phyloP scores from a whole-genome alignment of 2,888 invertebrate genomes.

The Xiphydria camelus region DNA sequence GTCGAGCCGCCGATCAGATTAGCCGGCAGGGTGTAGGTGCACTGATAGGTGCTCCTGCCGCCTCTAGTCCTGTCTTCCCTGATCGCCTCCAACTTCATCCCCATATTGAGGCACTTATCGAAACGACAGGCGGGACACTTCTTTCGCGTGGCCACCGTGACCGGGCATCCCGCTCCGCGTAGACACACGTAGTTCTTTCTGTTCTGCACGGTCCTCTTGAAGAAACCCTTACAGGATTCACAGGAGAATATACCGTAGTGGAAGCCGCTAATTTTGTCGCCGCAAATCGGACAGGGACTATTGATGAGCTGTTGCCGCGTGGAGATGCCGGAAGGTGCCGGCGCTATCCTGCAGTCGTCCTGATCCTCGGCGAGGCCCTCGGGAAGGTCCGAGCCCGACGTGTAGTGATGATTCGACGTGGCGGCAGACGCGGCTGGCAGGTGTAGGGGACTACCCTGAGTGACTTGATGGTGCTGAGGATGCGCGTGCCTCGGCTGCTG shows the following conservation, averaged over 20 bases:
- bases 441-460: constrained; percentile 60
- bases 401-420: constrained; percentile 35
- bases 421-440: constrained; percentile 49
- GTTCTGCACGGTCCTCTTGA: constrained; percentile 98
- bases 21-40: constrained; percentile 85
- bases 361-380: constrained; percentile 31
- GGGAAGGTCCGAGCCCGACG: constrained; percentile 10
- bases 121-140: constrained; percentile 97
- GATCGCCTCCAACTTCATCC: constrained; percentile 97
- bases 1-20: constrained; percentile 48
- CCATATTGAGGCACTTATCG: constrained; percentile 92
- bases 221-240: constrained; percentile 97
- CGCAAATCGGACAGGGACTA: constrained; percentile 93
- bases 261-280: constrained; percentile 94
- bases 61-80: constrained; percentile 93
- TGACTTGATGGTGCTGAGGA: constrained; percentile 53
- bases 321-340: constrained; percentile 77
- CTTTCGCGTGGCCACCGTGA: constrained; percentile 90
- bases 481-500: constrained; percentile 62
- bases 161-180: constrained; percentile 87
- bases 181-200: constrained; percentile 95
- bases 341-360: constrained; percentile 50
- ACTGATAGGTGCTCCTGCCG: constrained; percentile 94
- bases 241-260: constrained; percentile 98
- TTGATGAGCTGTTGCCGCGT: constrained; percentile 83